phyloP scores from a whole-genome alignment of 2,888 invertebrate genomes.

The Darwinula stevensoni region DNA sequence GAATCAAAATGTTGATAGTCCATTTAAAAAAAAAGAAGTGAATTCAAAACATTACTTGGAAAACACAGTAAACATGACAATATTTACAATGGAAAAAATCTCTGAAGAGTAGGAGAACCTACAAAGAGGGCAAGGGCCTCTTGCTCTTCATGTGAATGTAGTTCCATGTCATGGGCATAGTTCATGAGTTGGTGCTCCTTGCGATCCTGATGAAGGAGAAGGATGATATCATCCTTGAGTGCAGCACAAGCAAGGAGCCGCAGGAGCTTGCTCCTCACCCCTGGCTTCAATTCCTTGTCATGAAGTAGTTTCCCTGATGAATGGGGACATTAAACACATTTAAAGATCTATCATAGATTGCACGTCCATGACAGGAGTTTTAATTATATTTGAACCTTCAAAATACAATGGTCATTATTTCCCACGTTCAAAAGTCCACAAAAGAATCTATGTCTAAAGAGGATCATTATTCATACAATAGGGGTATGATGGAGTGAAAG shows the following conservation, averaged over 20 bases:
- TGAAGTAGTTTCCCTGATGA: slow-evolving; percentile 10
- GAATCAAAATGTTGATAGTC: not conserved
- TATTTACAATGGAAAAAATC: no score
- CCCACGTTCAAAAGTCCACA: no score
- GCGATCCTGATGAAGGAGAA: slow-evolving; percentile 64
- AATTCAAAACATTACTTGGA: no score
- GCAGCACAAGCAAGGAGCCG: slow-evolving; percentile 12
- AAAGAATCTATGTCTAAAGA: no score
- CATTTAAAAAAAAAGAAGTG: no score
- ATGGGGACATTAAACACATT: not conserved
- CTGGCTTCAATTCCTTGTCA: slow-evolving; percentile 9
- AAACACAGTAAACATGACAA: no score
- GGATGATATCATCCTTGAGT: slow-evolving; percentile 52
- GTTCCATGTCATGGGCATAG: slow-evolving; percentile 49
- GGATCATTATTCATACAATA: no score
- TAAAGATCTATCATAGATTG: no score
- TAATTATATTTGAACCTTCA: no score
- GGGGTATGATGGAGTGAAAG: no score
- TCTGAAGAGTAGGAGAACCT: slow-evolving; percentile 16
- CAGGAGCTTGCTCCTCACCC: slow-evolving; percentile 9
- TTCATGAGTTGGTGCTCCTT: slow-evolving; percentile 63
- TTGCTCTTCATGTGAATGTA: slow-evolving; percentile 39
- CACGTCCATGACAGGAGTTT: no score
- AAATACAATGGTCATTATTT: no score
- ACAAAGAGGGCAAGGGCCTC: slow-evolving; percentile 48